Evolutionary conservation across 2,797 vertebrate species (phyloP).

Genomic region (Aulostomus chinensis): DNA sequence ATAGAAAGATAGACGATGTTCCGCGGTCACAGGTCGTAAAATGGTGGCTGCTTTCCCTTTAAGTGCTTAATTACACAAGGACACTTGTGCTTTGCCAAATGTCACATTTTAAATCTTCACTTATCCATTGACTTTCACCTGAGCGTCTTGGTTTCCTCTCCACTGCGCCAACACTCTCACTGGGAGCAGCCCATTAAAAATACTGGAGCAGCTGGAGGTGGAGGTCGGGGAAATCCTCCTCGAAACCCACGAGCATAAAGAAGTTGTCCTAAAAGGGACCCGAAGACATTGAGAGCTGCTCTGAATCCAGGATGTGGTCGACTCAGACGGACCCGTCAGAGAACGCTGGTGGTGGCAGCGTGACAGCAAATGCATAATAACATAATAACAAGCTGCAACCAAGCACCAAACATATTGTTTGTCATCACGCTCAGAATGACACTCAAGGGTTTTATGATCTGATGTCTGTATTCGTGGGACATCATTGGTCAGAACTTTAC

Average conservation of each 20-base stretch:
- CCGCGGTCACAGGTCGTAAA: constrained; percentile 12
- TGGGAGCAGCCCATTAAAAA: constrained; percentile 11
- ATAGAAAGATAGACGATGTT: constrained; percentile 30
- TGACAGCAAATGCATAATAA: no score
- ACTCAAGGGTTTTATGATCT: no score
- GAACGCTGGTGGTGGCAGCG: not conserved
- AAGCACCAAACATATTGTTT: no score
- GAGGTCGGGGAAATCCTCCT: not conserved
- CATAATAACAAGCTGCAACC: no score
- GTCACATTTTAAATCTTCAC: constrained; percentile 16
- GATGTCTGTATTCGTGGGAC: no score
- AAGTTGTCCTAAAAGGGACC: constrained; percentile 9
- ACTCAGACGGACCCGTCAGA: not conserved
- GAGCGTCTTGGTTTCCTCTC: no score
- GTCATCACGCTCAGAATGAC: no score
- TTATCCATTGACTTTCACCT: constrained; percentile 1
- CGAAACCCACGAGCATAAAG: not conserved
- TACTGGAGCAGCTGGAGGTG: constrained; percentile 9
- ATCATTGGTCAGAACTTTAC: no score
- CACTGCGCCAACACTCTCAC: constrained; percentile 2
- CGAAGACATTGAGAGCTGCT: not conserved
- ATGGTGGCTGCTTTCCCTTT: constrained; percentile 8
- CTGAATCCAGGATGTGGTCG: not conserved
- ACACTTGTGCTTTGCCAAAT: constrained; percentile 14
- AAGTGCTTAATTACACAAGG: constrained; percentile 22